A percentile compares a stretch with the other conserved stretches of the same genome.
Evolutionary conservation across 2,113 vertebrate species (phyloP).

Genomic region (Leptodactylus fuscus): DNA sequence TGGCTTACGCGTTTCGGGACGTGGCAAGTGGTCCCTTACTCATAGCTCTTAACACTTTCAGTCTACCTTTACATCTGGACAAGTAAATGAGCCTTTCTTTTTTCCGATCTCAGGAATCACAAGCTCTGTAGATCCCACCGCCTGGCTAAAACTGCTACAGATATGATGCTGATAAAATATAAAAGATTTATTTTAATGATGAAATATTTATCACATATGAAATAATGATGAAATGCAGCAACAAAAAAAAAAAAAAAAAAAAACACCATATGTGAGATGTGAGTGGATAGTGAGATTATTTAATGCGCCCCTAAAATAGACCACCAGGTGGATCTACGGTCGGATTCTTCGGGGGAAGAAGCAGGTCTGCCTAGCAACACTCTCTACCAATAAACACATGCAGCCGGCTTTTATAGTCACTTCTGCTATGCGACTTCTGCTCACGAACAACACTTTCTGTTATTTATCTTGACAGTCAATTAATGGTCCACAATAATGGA

Average conservation of each 20-base stretch:
- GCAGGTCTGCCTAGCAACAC: conserved; percentile 50
- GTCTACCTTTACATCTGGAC: background rate
- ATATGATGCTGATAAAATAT: background rate
- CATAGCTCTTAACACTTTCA: no score
- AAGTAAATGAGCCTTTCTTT: background rate
- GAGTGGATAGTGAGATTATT: background rate
- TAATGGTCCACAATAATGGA: conserved; percentile 30
- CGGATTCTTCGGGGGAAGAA: conserved; percentile 1
- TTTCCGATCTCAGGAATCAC: background rate
- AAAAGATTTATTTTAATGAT: background rate
- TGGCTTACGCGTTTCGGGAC: no score
- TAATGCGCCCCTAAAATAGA: conserved; percentile 39
- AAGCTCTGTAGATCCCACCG: no score
- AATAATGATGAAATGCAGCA: background rate
- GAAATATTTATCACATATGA: conserved; percentile 7
- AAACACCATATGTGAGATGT: no score
- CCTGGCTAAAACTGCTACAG: background rate
- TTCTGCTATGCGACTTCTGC: background rate
- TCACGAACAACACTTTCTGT: conserved; percentile 1
- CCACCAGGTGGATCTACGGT: conserved; percentile 43
- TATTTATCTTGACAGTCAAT: conserved; percentile 35
- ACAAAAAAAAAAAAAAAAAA: background rate
- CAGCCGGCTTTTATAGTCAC: background rate
- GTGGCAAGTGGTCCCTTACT: no score
- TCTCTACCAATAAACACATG: conserved; percentile 37